Evolutionary conservation across 2,113 vertebrate genomes (phyloP).

Genomic region (Prionailurus bengalensis): DNA sequence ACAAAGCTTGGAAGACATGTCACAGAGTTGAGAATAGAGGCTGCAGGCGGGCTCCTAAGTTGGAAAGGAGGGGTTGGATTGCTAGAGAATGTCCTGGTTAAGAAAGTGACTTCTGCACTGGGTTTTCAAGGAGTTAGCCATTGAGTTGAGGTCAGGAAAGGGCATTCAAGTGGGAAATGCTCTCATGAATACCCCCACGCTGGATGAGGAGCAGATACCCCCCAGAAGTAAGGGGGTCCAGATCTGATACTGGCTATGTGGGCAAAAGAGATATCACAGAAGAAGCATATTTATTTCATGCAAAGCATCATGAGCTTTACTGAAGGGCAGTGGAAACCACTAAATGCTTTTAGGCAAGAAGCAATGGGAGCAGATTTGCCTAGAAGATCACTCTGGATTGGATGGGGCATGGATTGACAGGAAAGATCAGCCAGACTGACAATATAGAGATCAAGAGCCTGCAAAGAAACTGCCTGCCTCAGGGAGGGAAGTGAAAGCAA

Average conservation of each 20-base stretch:
- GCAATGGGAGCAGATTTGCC: not conserved
- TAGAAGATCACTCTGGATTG: not conserved
- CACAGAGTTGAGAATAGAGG: fast-evolving
- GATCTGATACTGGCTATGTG: not conserved
- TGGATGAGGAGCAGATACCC: not conserved
- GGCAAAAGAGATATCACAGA: not conserved
- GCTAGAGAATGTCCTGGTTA: not conserved
- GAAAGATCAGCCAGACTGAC: not conserved
- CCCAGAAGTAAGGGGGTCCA: not conserved
- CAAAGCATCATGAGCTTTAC: not conserved
- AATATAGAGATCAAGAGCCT: not conserved
- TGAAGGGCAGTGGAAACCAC: not conserved
- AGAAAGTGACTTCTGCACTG: not conserved
- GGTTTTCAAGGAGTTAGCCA: not conserved
- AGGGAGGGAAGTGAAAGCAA: no score
- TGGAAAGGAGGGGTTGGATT: fast-evolving
- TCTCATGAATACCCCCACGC: fast-evolving
- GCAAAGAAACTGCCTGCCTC: not conserved
- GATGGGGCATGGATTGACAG: not conserved
- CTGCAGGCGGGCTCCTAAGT: fast-evolving
- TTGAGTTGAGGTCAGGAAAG: not conserved
- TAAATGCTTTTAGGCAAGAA: not conserved
- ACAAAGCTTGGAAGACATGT: not conserved
- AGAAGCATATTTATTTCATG: not conserved
- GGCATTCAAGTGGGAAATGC: not conserved